A percentile compares a stretch with the other conserved stretches of the same genome.
phyloP scores from a whole-genome alignment of 2,113 vertebrate species.

The Clarias magur region DNA sequence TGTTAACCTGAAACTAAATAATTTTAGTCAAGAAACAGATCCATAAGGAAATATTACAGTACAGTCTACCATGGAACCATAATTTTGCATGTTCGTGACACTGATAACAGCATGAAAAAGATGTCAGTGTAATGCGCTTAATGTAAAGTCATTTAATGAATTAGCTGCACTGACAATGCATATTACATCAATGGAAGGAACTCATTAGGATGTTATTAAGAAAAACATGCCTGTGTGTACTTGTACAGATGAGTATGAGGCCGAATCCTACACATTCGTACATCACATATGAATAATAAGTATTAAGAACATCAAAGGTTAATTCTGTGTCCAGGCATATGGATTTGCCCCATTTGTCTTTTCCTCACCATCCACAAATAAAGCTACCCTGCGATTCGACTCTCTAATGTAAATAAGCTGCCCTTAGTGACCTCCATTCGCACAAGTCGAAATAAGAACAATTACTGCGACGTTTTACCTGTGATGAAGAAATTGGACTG shows the following conservation, averaged over 20 bases:
- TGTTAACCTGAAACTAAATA: conserved; percentile 10
- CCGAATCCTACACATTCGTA: not conserved
- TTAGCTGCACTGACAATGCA: not conserved
- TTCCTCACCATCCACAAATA: not conserved
- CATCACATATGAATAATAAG: not conserved
- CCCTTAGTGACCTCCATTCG: not conserved
- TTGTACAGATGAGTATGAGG: too few relatives aligned
- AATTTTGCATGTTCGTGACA: not conserved
- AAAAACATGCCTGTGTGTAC: not conserved
- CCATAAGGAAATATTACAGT: not conserved
- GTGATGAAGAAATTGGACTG: not conserved
- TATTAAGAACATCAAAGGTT: not conserved
- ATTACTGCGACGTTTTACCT: too few relatives aligned
- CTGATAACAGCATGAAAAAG: not conserved
- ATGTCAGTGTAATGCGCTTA: too few relatives aligned
- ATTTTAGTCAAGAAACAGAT: conserved; percentile 12
- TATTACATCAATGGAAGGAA: not conserved
- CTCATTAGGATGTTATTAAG: not conserved
- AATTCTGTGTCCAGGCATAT: not conserved
- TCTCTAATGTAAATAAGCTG: not conserved
- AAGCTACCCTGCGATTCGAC: not conserved
- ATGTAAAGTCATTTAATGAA: not conserved
- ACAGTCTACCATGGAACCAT: not conserved
- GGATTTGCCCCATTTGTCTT: not conserved
- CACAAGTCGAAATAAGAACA: not conserved